phyloP scores from a whole-genome alignment of 1,140 invertebrate species.

The Cherax destructor region DNA sequence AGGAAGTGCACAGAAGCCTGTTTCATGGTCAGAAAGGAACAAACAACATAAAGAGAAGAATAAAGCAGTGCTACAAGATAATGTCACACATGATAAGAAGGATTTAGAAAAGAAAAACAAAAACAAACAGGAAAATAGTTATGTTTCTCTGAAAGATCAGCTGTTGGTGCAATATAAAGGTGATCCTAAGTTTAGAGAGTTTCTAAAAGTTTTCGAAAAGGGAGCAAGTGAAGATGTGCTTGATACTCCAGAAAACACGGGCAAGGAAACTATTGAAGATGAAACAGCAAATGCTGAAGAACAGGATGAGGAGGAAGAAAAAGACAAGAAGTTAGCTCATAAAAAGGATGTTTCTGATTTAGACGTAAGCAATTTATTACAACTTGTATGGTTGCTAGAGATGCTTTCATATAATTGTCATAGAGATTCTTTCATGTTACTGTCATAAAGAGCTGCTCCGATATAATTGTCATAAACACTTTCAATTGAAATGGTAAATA shows the following conservation, averaged over 20 bases:
- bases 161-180: neutral
- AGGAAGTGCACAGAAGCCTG: conserved; percentile 26
- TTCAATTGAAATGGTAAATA: no score
- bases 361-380: conserved; percentile 31
- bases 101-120: neutral
- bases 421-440: no score
- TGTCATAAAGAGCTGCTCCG: no score
- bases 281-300: neutral
- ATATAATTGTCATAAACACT: no score
- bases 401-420: no score
- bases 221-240: neutral
- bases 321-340: conserved; percentile 18
- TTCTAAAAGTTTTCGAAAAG: conserved; percentile 18
- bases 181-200: conserved; percentile 29
- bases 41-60: neutral
- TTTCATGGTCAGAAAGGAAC: conserved; percentile 52
- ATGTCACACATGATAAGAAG: neutral
- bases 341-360: conserved; percentile 48
- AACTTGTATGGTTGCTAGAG: neutral
- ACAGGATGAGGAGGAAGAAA: neutral
- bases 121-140: conserved; percentile 23
- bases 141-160: conserved; percentile 12
- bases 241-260: neutral
- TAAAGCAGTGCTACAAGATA: neutral
- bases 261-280: neutral